A percentile compares a stretch with the other conserved stretches of the same genome.
phyloP scores from a whole-genome alignment of 2,113 vertebrate genomes.

The Zosterops pallidus region DNA sequence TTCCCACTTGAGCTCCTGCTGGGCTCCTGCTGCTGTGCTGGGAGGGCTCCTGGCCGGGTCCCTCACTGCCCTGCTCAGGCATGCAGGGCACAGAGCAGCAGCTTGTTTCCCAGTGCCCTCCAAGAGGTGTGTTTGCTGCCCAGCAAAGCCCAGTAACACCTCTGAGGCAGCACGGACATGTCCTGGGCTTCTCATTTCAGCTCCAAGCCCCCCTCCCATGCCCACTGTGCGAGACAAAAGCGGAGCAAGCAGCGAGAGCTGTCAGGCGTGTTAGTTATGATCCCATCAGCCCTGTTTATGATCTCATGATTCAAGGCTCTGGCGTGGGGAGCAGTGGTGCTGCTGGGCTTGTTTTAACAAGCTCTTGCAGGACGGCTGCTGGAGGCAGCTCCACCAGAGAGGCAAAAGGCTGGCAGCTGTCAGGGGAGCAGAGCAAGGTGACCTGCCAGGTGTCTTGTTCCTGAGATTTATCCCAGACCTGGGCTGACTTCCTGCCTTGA shows the following conservation, averaged over 20 bases:
- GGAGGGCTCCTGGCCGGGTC: fast-evolving
- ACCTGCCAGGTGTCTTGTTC: not conserved
- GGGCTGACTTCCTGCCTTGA: not conserved
- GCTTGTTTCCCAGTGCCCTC: fast-evolving
- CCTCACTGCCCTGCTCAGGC: fast-evolving
- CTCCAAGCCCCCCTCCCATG: not conserved
- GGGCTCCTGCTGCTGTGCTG: not conserved
- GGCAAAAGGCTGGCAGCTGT: fast-evolving
- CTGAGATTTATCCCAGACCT: not conserved
- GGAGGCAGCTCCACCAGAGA: fast-evolving
- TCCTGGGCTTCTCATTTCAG: fast-evolving
- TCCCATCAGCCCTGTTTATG: not conserved
- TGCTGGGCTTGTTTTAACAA: not conserved
- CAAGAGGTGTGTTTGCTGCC: not conserved
- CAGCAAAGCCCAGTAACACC: not conserved
- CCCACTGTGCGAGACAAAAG: fast-evolving
- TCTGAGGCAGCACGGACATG: fast-evolving
- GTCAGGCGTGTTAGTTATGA: not conserved
- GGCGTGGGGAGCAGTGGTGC: not conserved
- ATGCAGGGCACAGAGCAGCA: fast-evolving
- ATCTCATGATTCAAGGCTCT: not conserved
- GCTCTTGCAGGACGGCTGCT: not conserved
- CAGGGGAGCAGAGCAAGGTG: not conserved
- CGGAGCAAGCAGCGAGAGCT: not conserved
- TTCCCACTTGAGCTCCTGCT: not conserved